Evolutionary conservation across 2,113 vertebrate species (phyloP).

Genomic region (Pangasianodon hypophthalmus): DNA sequence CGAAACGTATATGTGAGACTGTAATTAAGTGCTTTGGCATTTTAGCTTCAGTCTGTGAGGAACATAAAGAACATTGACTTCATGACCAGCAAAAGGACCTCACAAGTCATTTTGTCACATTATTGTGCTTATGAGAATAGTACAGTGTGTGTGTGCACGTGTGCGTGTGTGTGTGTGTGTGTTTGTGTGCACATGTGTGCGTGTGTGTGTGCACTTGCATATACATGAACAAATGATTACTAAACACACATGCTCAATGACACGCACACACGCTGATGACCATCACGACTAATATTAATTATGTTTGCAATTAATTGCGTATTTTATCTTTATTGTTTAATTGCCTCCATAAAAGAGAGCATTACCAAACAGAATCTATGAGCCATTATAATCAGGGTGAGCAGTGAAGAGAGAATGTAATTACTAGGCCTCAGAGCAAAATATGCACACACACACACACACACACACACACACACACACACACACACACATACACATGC

Average conservation of each 20-base stretch:
- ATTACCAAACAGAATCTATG: slow-evolving; percentile 51
- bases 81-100: not conserved
- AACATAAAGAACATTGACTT: slow-evolving; percentile 5
- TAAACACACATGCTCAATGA: slow-evolving; percentile 40
- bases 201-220: not conserved
- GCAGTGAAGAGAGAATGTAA: slow-evolving; percentile 51
- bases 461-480: slow-evolving; percentile 18
- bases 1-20: not conserved
- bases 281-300: slow-evolving; percentile 53
- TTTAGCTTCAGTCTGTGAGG: not conserved
- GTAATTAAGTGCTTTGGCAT: not conserved
- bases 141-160: not conserved
- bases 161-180: slow-evolving; percentile 10
- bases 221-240: slow-evolving; percentile 73
- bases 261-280: slow-evolving; percentile 54
- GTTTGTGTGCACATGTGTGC: slow-evolving; percentile 23
- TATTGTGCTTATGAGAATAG: not conserved
- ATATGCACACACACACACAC: slow-evolving; percentile 26
- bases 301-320: slow-evolving; percentile 55
- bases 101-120: slow-evolving; percentile 3
- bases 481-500: slow-evolving; percentile 10
- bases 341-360: slow-evolving; percentile 52
- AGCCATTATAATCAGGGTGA: slow-evolving; percentile 52
- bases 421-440: slow-evolving; percentile 49
- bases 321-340: slow-evolving; percentile 58